Evolutionary conservation across 2,797 vertebrate species (phyloP).

Genomic region (Typhlichthys eigenmanni): DNA sequence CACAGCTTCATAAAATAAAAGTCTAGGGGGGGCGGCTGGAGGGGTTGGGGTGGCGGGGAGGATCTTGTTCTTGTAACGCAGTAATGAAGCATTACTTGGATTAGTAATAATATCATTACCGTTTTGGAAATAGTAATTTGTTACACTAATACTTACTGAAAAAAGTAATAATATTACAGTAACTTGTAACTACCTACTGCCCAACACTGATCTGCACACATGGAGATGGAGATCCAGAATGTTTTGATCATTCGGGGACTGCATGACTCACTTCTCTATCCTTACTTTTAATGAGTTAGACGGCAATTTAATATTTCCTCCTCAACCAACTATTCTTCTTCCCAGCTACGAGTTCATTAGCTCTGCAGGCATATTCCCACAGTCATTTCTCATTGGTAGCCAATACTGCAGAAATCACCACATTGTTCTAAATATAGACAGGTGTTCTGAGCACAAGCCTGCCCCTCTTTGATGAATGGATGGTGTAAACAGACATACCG

Average conservation of each 20-base stretch:
- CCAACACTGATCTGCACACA: slow-evolving; percentile 6
- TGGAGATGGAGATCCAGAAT: slow-evolving; percentile 42
- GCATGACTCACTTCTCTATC: slow-evolving; percentile 63
- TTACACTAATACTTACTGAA: too few species aligned
- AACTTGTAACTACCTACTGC: too few species aligned
- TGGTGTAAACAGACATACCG: neutral
- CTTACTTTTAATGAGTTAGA: slow-evolving; percentile 49
- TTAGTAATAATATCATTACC: too few species aligned
- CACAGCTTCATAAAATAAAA: too few species aligned
- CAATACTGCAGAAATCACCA: neutral
- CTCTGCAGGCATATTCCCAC: neutral
- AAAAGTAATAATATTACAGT: too few species aligned
- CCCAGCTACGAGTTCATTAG: slow-evolving; percentile 38
- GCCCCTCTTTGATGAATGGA: neutral
- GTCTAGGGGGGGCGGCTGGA: too few species aligned
- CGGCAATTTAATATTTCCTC: slow-evolving; percentile 49
- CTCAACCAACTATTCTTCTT: slow-evolving; percentile 38
- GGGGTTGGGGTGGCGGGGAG: too few species aligned
- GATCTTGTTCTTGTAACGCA: too few species aligned
- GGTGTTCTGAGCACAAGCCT: neutral
- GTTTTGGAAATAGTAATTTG: too few species aligned
- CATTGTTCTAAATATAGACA: neutral
- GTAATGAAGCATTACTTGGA: too few species aligned
- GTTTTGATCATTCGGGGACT: slow-evolving; percentile 59
- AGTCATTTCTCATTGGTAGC: slow-evolving; percentile 10